phyloP scores from a whole-genome alignment of 2,797 vertebrate species.

The Megaceryle alcyon region DNA sequence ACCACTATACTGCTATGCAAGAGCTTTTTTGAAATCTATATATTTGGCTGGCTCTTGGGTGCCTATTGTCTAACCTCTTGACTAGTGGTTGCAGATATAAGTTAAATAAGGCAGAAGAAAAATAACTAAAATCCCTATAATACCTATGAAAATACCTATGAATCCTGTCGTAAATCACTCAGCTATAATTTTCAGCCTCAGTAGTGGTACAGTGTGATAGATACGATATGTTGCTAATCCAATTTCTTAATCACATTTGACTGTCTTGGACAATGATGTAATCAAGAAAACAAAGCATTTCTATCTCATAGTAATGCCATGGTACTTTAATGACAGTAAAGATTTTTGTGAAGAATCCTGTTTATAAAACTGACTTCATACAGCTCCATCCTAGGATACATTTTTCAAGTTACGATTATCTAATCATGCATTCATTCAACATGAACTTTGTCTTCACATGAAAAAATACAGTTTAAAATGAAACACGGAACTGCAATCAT shows the following conservation, averaged over 20 bases:
- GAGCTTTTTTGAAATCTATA: background rate
- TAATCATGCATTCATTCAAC: conserved; percentile 44
- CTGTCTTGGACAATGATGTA: background rate
- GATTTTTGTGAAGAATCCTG: background rate
- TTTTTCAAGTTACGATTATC: conserved; percentile 38
- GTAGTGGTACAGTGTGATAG: background rate
- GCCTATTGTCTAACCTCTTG: background rate
- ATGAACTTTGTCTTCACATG: background rate
- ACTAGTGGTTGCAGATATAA: background rate
- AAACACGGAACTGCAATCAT: background rate
- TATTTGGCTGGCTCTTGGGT: background rate
- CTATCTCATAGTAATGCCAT: background rate
- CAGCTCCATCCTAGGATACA: background rate
- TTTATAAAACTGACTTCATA: conserved; percentile 13
- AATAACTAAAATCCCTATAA: background rate
- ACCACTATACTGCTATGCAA: background rate
- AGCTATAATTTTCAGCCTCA: conserved; percentile 11
- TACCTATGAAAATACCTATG: background rate
- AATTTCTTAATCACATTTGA: conserved; percentile 12
- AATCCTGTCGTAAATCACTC: background rate
- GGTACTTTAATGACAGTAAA: background rate
- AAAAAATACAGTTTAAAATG: conserved; percentile 7
- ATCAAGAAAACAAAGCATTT: conserved; percentile 30
- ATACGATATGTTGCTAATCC: background rate
- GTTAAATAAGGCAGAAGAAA: background rate